These are phyloP conservation scores for Siderastrea radians DNA, from an alignment of 92 coral and sea anemone genomes.

Conservation along the genomic window DNA sequence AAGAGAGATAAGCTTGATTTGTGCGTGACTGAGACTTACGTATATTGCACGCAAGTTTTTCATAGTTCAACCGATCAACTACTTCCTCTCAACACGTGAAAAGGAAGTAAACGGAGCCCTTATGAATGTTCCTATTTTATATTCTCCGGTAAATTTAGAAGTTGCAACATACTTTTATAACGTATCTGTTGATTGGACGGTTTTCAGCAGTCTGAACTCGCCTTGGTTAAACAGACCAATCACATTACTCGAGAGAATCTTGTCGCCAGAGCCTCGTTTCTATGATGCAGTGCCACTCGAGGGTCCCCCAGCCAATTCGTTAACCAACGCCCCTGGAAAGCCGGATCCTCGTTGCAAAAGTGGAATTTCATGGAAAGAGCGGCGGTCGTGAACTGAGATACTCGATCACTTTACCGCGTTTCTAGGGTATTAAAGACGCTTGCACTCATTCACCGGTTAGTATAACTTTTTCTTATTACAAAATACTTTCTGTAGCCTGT, in stretches of 20 bases:
- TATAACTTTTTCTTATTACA: background rate
- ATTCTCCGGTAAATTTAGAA: constrained; percentile 34
- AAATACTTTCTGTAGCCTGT: background rate
- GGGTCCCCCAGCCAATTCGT: constrained; percentile 87
- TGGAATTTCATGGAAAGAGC: constrained; percentile 54
- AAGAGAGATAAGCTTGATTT: too few relatives aligned
- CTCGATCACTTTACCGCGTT: constrained; percentile 31
- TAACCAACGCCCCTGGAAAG: constrained; percentile 98
- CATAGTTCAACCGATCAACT: background rate
- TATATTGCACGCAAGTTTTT: too few relatives aligned
- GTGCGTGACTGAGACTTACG: too few relatives aligned
- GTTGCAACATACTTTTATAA: background rate
- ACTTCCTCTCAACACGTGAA: background rate
- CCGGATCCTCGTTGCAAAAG: constrained; percentile 81
- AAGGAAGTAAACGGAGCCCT: background rate
- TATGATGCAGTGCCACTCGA: constrained; percentile 50
- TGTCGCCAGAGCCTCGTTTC: constrained; percentile 54
- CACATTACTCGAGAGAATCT: constrained; percentile 25
- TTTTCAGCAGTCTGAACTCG: background rate
- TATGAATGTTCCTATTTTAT: background rate
- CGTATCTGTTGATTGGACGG: constrained; percentile 22
- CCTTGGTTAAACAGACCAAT: constrained; percentile 52
- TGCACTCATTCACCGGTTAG: constrained; percentile 36
- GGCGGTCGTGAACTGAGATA: constrained; percentile 25
- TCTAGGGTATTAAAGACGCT: constrained; percentile 41